Evolutionary conservation across 1,140 invertebrate genomes (phyloP).

Genomic region (Diorhabda sublineata): DNA sequence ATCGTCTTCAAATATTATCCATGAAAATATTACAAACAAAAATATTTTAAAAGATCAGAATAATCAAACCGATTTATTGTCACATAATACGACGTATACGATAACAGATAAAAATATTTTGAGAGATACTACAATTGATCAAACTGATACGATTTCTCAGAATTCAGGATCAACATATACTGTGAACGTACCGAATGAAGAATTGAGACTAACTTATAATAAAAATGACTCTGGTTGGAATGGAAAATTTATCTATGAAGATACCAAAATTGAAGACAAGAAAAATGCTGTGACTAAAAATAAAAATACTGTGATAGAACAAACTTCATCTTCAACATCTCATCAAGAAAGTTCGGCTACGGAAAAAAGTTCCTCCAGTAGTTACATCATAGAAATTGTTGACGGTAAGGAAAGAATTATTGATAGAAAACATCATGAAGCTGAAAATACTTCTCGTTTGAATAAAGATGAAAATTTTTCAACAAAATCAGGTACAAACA

Average conservation of each 20-base stretch:
- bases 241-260: slow-evolving; percentile 50
- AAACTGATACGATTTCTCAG: slow-evolving; percentile 20
- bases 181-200: slow-evolving; percentile 45
- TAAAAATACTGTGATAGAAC: slow-evolving; percentile 23
- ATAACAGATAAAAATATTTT: not conserved
- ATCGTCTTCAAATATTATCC: slow-evolving; percentile 19
- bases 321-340: slow-evolving; percentile 30
- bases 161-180: slow-evolving; percentile 40
- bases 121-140: not conserved
- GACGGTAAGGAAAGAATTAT: slow-evolving; percentile 58
- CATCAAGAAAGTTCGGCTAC: slow-evolving; percentile 39
- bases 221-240: slow-evolving; percentile 53
- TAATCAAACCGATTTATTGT: no score
- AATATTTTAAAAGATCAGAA: not conserved
- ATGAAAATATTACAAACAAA: slow-evolving; percentile 13
- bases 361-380: slow-evolving; percentile 54
- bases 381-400: slow-evolving; percentile 56
- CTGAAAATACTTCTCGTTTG: slow-evolving; percentile 50
- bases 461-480: slow-evolving; percentile 51
- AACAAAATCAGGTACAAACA: slow-evolving; percentile 49
- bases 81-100: not conserved
- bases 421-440: slow-evolving; percentile 53
- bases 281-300: not conserved
- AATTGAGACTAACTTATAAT: slow-evolving; percentile 39
- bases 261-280: slow-evolving; percentile 23